These are phyloP conservation scores for Beroe forskalii DNA, from an alignment of 37 sponge, comb jelly and placozoan genomes.

Conservation along the genomic window DNA sequence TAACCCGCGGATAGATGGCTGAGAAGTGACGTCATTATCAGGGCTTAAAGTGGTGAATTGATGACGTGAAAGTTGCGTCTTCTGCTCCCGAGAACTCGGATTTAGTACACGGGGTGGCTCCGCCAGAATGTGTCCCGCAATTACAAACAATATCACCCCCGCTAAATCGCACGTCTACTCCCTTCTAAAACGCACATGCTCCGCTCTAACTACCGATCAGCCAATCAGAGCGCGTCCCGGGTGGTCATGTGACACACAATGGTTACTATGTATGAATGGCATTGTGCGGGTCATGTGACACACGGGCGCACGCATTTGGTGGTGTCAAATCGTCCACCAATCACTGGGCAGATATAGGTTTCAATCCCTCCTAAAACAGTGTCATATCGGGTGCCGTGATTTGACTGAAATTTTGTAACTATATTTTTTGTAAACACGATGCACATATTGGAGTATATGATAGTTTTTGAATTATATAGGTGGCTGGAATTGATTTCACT, in stretches of 20 bases:
- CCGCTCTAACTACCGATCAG: constrained; percentile 8
- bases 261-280: neutral
- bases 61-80: too few species aligned
- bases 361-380: neutral
- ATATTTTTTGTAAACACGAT: neutral
- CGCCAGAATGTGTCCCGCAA: neutral
- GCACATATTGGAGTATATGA: too few species aligned
- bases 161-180: constrained; percentile 50
- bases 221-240: neutral
- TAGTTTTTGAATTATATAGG: too few species aligned
- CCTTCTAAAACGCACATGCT: constrained; percentile 41
- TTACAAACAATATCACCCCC: constrained; percentile 47
- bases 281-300: neutral
- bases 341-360: neutral
- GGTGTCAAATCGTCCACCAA: neutral
- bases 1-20: too few species aligned
- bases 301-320: neutral
- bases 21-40: too few species aligned
- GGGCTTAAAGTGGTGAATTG: too few species aligned
- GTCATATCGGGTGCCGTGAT: neutral
- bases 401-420: neutral
- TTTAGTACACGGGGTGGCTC: constrained; percentile 51
- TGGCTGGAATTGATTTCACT: too few species aligned
- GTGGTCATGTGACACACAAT: neutral
- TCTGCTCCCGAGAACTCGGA: too few species aligned